Conservation (phyloP, 2,888 invertebrate species). For the Zygothrica quintamaculata region DNA sequence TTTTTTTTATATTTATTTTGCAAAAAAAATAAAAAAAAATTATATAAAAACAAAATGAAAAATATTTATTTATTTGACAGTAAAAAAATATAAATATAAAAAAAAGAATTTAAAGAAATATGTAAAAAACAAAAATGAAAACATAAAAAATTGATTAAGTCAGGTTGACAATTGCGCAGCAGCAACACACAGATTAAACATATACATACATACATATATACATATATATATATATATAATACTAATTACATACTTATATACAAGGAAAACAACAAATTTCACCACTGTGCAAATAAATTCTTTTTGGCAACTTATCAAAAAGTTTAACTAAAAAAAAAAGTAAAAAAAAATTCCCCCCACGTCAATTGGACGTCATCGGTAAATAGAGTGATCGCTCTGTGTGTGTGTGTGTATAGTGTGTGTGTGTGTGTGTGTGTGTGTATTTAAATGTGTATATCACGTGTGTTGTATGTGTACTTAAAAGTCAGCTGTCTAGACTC, state of each 20-base stretch:
- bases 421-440: conserved; percentile 28
- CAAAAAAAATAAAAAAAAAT: no score
- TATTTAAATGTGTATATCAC: conserved; percentile 38
- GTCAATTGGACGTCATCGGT: conserved; percentile 65
- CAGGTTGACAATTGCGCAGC: conserved; percentile 67
- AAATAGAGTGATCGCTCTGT: conserved; percentile 18
- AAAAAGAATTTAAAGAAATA: background rate
- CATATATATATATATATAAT: conserved; percentile 1
- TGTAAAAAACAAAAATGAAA: conserved; percentile 1
- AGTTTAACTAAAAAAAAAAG: conserved; percentile 10
- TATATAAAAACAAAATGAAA: no score
- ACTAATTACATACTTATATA: conserved; percentile 15
- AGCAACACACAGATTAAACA: conserved; percentile 26
- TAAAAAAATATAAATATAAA: no score
- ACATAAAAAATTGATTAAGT: conserved; percentile 37
- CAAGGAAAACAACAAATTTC: no score
- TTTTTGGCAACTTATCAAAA: conserved; percentile 63
- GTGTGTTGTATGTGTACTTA: conserved; percentile 25
- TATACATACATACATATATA: conserved; percentile 5
- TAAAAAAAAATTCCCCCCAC: conserved; percentile 9
- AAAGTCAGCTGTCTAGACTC: conserved; percentile 34
- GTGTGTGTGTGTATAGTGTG: conserved; percentile 31
- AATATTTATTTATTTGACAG: conserved; percentile 2
- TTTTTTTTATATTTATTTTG: no score
- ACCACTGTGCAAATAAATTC: conserved; percentile 59